phyloP scores from a whole-genome alignment of 2,113 vertebrate genomes.

The Panurus biarmicus region DNA sequence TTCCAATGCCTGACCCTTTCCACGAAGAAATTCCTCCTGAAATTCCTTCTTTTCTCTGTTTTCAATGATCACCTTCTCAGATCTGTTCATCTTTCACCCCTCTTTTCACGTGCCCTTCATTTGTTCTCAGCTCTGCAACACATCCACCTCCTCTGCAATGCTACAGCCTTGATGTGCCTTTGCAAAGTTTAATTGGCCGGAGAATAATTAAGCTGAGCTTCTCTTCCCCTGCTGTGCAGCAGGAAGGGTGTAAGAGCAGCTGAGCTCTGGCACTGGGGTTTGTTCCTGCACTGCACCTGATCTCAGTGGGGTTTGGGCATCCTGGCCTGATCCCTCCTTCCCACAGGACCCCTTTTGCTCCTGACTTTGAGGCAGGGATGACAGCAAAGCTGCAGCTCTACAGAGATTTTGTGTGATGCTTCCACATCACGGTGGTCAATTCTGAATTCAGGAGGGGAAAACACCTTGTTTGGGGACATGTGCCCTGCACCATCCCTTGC shows the following conservation, averaged over 20 bases:
- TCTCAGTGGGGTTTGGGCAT: neutral
- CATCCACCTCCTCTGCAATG: neutral
- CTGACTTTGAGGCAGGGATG: neutral
- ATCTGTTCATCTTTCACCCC: neutral
- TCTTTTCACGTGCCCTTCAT: neutral
- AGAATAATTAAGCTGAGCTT: neutral
- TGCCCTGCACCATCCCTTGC: neutral
- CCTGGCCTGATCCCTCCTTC: neutral
- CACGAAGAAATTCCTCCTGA: neutral
- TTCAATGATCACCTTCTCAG: accelerated
- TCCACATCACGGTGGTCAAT: neutral
- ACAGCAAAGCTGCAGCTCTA: neutral
- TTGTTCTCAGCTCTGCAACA: neutral
- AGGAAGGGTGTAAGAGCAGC: neutral
- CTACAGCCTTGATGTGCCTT: neutral
- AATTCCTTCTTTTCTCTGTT: neutral
- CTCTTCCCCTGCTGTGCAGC: neutral
- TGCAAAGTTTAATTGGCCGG: neutral
- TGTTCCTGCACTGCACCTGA: neutral
- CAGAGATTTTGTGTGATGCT: neutral
- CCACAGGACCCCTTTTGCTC: neutral
- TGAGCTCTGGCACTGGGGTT: neutral
- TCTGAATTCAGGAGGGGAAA: neutral
- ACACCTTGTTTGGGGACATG: neutral
- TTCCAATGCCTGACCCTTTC: neutral